phyloP scores from a whole-genome alignment of 2,113 vertebrate genomes.

The Microtus montanus region DNA sequence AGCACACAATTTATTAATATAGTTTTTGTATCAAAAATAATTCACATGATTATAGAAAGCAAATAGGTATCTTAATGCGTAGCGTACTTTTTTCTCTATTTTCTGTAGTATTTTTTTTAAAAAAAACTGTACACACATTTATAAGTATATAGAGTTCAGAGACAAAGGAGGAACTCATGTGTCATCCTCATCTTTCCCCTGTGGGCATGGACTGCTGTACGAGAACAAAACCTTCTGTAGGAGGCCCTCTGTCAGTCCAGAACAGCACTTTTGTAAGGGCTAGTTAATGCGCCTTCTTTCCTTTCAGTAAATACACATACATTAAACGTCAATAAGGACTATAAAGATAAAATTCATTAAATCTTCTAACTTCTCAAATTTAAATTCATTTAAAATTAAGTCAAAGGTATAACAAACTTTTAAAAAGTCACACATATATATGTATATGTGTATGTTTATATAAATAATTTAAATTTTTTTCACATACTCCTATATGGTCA shows the following conservation, averaged over 20 bases:
- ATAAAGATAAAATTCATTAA: not conserved
- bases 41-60: not conserved
- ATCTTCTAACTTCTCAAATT: not conserved
- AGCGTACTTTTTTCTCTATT: not conserved
- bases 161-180: not conserved
- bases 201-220: rapidly evolving
- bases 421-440: not conserved
- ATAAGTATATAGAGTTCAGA: not conserved
- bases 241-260: not conserved
- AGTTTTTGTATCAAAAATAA: slow-evolving; percentile 11
- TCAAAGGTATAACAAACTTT: not conserved
- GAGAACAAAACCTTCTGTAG: not conserved
- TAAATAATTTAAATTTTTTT: not conserved
- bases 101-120: not conserved
- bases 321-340: not conserved
- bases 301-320: not conserved
- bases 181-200: too few species aligned
- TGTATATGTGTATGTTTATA: not conserved
- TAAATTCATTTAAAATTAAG: not conserved
- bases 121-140: not conserved
- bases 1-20: not conserved
- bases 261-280: not conserved
- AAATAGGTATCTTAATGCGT: not conserved
- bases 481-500: not conserved
- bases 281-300: not conserved